phyloP scores from a whole-genome alignment of 2,888 invertebrate genomes.

The Lithophane semibrunnea region DNA sequence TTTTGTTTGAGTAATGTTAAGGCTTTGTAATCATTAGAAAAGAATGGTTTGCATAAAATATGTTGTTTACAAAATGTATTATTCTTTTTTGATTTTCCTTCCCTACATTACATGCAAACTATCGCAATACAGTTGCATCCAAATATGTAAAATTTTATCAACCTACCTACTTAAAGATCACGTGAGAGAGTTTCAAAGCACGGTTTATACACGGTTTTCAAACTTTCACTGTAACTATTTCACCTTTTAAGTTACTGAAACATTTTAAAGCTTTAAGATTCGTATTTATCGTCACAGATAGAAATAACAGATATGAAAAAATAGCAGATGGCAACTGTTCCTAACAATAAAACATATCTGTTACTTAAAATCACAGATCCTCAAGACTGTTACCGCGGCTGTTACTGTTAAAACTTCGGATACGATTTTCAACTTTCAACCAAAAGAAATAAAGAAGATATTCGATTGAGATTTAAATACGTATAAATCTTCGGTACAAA shows the following conservation, averaged over 20 bases:
- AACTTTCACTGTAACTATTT: background rate
- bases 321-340: no score
- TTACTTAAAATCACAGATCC: no score
- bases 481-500: no score
- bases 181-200: background rate
- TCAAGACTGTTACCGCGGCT: no score
- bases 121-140: background rate
- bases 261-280: background rate
- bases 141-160: background rate
- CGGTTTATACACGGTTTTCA: background rate
- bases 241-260: background rate
- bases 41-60: background rate
- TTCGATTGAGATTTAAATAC: no score
- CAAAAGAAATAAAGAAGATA: no score
- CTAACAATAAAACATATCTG: no score
- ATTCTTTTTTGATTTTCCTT: background rate
- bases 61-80: background rate
- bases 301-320: no score
- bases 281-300: no score
- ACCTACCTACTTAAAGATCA: background rate
- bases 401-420: no score
- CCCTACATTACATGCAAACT: background rate
- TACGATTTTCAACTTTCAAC: no score
- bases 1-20: conserved; percentile 10
- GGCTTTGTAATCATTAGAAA: background rate